phyloP scores from a whole-genome alignment of 2,113 vertebrate genomes.

The Indicator indicator region DNA sequence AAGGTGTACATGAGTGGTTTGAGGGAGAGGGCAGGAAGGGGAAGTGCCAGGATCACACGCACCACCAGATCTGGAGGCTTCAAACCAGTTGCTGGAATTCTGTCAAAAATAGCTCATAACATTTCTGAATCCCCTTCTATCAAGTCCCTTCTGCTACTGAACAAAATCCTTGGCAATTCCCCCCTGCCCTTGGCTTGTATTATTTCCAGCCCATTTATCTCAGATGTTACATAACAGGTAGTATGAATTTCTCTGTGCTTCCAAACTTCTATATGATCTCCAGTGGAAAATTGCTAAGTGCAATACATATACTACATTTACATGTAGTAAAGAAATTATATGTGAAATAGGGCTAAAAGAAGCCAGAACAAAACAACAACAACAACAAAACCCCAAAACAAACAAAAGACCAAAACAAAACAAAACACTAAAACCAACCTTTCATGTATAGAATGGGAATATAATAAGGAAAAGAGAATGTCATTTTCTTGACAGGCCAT shows the following conservation, averaged over 20 bases:
- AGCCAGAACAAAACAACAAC: no score
- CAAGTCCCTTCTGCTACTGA: not conserved
- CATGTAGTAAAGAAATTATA: constrained; percentile 3
- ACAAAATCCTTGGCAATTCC: not conserved
- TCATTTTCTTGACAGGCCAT: not conserved
- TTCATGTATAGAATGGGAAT: not conserved
- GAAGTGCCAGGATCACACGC: not conserved
- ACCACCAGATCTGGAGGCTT: not conserved
- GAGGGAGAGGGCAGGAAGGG: not conserved
- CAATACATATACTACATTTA: not conserved
- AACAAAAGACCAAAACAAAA: no score
- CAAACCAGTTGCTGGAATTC: not conserved
- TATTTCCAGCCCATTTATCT: constrained; percentile 1
- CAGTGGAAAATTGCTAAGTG: not conserved
- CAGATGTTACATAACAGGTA: not conserved
- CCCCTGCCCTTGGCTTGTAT: not conserved
- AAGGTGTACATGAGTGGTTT: not conserved
- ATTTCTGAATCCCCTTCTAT: not conserved
- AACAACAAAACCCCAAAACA: no score
- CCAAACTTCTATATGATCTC: not conserved
- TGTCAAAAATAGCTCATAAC: not conserved
- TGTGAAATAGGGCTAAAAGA: not conserved
- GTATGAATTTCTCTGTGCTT: not conserved
- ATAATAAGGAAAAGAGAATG: not conserved
- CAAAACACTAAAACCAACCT: no score